These are phyloP conservation scores for Mesitornis unicolor DNA, from an alignment of 2,113 vertebrate genomes.

Conservation along the genomic window DNA sequence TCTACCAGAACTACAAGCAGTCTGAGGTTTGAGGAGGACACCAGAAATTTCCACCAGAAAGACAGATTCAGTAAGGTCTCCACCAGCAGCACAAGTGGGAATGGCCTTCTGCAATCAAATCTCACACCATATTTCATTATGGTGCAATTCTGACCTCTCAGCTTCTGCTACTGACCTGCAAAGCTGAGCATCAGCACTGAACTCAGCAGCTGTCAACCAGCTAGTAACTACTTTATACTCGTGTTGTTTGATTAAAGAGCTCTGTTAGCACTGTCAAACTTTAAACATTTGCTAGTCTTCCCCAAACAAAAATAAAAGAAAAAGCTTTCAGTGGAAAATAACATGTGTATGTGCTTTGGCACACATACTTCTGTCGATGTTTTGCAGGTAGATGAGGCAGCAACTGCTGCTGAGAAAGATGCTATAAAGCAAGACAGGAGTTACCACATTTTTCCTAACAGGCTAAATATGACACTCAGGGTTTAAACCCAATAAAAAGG, in stretches of 20 bases:
- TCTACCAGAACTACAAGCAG: not conserved
- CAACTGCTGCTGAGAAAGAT: not conserved
- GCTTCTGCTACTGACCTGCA: not conserved
- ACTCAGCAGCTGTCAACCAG: not conserved
- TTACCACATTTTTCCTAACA: not conserved
- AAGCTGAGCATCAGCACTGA: not conserved
- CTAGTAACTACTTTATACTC: not conserved
- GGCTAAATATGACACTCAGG: not conserved
- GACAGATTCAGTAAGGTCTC: not conserved
- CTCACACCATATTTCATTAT: rapidly evolving
- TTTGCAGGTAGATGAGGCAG: not conserved
- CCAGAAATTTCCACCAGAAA: not conserved
- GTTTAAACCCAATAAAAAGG: not conserved
- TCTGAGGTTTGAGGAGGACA: not conserved
- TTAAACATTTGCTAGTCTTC: not conserved
- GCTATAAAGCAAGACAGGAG: not conserved
- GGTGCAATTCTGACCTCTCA: not conserved
- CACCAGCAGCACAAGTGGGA: not conserved
- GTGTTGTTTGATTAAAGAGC: not conserved
- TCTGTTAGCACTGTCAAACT: not conserved
- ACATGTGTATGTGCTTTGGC: not conserved
- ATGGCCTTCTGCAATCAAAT: not conserved
- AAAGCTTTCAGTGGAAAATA: not conserved
- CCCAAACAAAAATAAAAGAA: not conserved
- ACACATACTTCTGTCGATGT: not conserved